A percentile compares a stretch with the other conserved stretches of the same genome.
These are phyloP conservation scores for Apamea anceps DNA, from an alignment of 2,888 invertebrate species.

Conservation along the genomic window DNA sequence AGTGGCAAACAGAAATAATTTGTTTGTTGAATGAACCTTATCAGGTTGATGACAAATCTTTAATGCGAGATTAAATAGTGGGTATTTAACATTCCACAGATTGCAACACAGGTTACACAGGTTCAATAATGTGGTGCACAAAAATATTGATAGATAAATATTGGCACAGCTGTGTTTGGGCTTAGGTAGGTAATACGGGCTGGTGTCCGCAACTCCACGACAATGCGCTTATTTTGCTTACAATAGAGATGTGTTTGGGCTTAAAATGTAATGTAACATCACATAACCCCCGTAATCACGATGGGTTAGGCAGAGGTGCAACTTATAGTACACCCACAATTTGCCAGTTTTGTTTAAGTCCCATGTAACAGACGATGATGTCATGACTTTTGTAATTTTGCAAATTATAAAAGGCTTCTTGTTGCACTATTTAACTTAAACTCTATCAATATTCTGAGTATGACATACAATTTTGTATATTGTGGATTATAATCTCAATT, in stretches of 20 bases:
- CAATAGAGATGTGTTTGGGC: background rate
- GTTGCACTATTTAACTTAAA: background rate
- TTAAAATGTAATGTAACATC: background rate
- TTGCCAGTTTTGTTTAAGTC: too few species aligned
- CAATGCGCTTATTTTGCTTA: too few species aligned
- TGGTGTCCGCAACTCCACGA: too few species aligned
- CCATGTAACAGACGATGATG: too few species aligned
- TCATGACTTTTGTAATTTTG: background rate
- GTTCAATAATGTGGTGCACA: background rate
- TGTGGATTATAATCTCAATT: background rate
- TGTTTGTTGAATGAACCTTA: constrained; percentile 31
- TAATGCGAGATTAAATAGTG: constrained; percentile 1
- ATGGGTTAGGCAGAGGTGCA: too few species aligned
- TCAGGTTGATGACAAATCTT: constrained; percentile 35
- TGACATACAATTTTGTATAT: background rate
- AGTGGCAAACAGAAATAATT: constrained; percentile 5
- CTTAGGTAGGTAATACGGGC: too few species aligned
- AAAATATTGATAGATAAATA: constrained; percentile 5
- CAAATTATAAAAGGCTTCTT: background rate
- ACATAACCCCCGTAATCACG: too few species aligned
- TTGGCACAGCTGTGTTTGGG: background rate
- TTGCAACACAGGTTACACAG: background rate
- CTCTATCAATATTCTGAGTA: background rate
- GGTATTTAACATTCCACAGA: constrained; percentile 6
- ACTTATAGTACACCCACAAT: too few species aligned